phyloP scores from a whole-genome alignment of 1,140 invertebrate species.

The Mactra quadrangularis region DNA sequence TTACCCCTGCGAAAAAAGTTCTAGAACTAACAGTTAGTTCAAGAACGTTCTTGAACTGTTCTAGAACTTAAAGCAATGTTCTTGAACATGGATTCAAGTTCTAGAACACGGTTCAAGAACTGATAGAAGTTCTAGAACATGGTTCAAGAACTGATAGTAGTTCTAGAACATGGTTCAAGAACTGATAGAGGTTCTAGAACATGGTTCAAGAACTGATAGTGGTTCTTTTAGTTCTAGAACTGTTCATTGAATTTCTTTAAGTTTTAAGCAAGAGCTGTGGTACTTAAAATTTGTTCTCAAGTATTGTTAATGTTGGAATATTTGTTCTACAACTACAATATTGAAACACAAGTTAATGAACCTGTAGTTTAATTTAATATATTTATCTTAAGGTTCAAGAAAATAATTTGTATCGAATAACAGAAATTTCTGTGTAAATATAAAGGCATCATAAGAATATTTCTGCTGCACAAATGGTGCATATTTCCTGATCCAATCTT shows the following conservation, averaged over 20 bases:
- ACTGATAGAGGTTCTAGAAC: neutral
- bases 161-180: neutral
- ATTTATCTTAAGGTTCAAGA: no score
- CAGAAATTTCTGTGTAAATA: no score
- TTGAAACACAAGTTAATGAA: no score
- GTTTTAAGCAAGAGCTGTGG: no score
- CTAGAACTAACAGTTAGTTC: neutral
- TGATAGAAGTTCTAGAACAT: constrained; percentile 5
- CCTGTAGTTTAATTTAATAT: no score
- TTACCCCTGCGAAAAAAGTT: neutral
- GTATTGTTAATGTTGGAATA: no score
- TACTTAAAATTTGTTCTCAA: no score
- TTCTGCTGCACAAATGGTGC: no score
- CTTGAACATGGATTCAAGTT: neutral
- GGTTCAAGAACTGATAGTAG: constrained; percentile 4
- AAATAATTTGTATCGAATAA: no score
- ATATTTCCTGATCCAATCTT: no score
- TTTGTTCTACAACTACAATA: no score
- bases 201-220: constrained; percentile 4
- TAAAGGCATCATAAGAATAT: no score
- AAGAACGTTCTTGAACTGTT: neutral
- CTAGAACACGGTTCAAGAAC: neutral
- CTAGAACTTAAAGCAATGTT: neutral
- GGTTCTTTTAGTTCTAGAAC: constrained; percentile 5
- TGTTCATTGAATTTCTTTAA: neutral